Conservation (phyloP, 2,797 vertebrate species). For the Echeneis naucrates region DNA sequence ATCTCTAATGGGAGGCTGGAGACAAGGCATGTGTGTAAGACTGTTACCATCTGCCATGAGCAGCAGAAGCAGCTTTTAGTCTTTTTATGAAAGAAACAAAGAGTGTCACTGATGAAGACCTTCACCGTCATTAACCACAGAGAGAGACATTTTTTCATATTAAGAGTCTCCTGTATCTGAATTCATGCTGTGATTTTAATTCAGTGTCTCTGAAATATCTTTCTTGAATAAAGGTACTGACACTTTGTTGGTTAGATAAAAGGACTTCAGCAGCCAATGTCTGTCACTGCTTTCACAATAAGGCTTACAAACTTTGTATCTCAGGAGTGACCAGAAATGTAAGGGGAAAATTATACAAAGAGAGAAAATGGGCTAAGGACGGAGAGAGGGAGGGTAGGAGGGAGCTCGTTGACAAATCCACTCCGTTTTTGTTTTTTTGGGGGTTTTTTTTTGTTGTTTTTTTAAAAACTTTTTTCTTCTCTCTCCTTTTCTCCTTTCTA, state of each 20-base stretch:
- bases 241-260: conserved; percentile 30
- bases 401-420: conserved; percentile 76
- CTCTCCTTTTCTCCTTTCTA: conserved; percentile 77
- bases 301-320: conserved; percentile 15
- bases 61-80: conserved; percentile 34
- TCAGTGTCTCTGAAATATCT: conserved; percentile 30
- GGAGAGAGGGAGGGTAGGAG: conserved; percentile 41
- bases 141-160: conserved; percentile 21
- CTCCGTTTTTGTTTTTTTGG: conserved; percentile 75
- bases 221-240: background rate
- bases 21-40: conserved; percentile 41
- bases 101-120: conserved; percentile 15
- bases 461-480: conserved; percentile 59
- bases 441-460: conserved; percentile 46
- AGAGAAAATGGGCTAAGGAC: conserved; percentile 42
- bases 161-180: conserved; percentile 15
- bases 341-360: conserved; percentile 40
- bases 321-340: conserved; percentile 35
- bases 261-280: conserved; percentile 27
- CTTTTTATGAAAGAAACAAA: conserved; percentile 35
- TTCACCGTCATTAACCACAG: conserved; percentile 33
- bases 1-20: conserved; percentile 52
- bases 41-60: conserved; percentile 56
- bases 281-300: conserved; percentile 20
- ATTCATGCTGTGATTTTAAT: conserved; percentile 32